Evolutionary conservation across 1,140 invertebrate genomes (phyloP), one percentile per base, ranked within the genome.

Genomic region (Heliconius nattereri): DNA sequence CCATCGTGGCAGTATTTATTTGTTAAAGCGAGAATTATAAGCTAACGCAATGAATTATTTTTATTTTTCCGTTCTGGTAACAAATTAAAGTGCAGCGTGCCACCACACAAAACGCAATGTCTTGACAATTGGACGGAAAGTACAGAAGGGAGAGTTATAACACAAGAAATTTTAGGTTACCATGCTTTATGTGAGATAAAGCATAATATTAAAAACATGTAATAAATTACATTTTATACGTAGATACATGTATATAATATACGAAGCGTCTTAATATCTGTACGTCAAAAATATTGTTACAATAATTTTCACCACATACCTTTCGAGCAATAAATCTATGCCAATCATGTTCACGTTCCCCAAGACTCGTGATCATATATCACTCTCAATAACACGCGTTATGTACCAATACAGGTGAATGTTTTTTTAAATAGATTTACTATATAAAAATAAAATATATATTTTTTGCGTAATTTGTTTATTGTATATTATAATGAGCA

Each of bases 351-450:
- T 26, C 19, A 54, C 73, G 60, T 71, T 71, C 49, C 73, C 49
- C 73, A 20, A 40, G 29, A 29, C 45, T 11, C 45, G 7, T 19
- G 85, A 85, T 87, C 87, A 91, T 92, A 89, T 87, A 90, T 92
- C 89, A 91, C 85, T 74, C 83, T 84, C 89, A 89, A 89, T 89
- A 85, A 84, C 81, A 78, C 79, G 83, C 45, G 76, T 66, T 57
- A 76, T 76, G 35, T 76, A 71, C 66, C 57, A 32, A 76, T 76
- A 49, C 75, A 71, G 75, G 60, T 76, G 23, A 40, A 76, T 71
- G 23, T n/a, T 75, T 71, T 19, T 35, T 75, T 29, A 29, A n/a
- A n/a, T 23, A 66, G 3, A 13, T 66, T 29, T 6, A 6, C 23
- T 13, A 66, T 66, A 66, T 66, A 26, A 45, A 45, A 45, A 45